Base-by-base conservation (phyloP, 2,113 vertebrate genomes). In the Chaetorhynchus papuensis region DNA sequence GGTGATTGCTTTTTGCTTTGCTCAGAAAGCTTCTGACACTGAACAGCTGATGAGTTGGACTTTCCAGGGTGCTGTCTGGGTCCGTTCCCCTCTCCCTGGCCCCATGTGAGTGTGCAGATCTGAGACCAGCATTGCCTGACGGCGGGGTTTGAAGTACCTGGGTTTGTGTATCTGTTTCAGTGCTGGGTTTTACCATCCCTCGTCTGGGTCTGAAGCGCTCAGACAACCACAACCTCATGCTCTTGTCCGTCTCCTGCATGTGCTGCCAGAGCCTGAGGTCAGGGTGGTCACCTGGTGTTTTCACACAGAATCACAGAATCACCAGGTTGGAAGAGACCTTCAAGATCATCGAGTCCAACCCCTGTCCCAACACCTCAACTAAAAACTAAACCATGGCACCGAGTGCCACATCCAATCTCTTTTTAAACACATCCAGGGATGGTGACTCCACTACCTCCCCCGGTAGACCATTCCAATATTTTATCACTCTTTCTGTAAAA, bases 41-140 rank as follows among this genome's bases (percentile, higher is more conserved):
- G 57, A 64, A 0, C 10, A 54, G 44, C 35, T 28, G 63, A 77
- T 28, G 88, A 53, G 53, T 7, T 59, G 64, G 20, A 2, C 27
- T 60, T 69, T 7, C 22, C 1, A 1, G 23, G 23, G 9, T 9
- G 11, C 42, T 83, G 26, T 42, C 31, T 28, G 50, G 37, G 1
- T 37, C 23, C 0, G 1, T 15, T 12, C 15, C 70, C 9, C 59
- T 37, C 39, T 61, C 42, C 45, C 47, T 49, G 57, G 63, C 65
- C 65, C 33, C 1, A 0, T 1, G 23, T 6, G 22, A 24, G 49
- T 1, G 8, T 1, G 13, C 2, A 8, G 15, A 1, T 7, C 27
- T 3, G 18, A 33, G 74, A 27, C 21, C 23, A 44, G 44, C 45
- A 0, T 1, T 15, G 64, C 33, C 39, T 3, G 35, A 5, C 3